A percentile compares a stretch with the other conserved stretches of the same genome.
Conservation (phyloP, 2,113 vertebrate genomes). For the Thamnaconus septentrionalis region DNA sequence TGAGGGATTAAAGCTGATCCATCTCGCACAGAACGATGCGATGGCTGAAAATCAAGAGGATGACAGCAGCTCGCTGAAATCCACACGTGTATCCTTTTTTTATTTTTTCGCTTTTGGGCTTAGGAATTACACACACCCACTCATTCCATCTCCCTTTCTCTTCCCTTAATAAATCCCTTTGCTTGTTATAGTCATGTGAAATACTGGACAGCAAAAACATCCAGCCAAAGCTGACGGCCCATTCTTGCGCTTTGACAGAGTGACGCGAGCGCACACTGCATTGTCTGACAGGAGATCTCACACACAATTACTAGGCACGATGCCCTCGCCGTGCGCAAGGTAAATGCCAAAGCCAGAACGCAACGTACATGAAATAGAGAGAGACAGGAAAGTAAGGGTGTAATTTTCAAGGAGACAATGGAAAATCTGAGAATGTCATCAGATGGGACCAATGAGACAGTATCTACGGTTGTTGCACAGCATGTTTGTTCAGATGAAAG, state of each 20-base stretch:
- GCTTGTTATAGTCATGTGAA: constrained; percentile 15
- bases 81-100: constrained; percentile 40
- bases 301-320: neutral
- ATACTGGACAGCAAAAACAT: constrained; percentile 16
- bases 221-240: constrained; percentile 12
- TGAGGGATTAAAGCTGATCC: constrained; percentile 57
- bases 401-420: neutral
- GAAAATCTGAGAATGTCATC: constrained; percentile 1
- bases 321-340: neutral
- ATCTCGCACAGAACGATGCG: constrained; percentile 34
- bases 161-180: constrained; percentile 22
- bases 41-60: constrained; percentile 43
- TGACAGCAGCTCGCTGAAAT: constrained; percentile 61
- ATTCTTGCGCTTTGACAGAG: neutral
- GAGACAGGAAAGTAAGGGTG: neutral
- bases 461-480: too few species aligned
- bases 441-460: neutral
- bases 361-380: neutral
- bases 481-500: too few species aligned
- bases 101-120: constrained; percentile 40
- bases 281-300: neutral
- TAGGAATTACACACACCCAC: constrained; percentile 47
- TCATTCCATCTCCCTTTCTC: constrained; percentile 27
- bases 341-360: constrained; percentile 3
- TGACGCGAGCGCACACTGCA: neutral